phyloP scores from a whole-genome alignment of 1,140 invertebrate genomes.

The Neotoxoptera formosana region DNA sequence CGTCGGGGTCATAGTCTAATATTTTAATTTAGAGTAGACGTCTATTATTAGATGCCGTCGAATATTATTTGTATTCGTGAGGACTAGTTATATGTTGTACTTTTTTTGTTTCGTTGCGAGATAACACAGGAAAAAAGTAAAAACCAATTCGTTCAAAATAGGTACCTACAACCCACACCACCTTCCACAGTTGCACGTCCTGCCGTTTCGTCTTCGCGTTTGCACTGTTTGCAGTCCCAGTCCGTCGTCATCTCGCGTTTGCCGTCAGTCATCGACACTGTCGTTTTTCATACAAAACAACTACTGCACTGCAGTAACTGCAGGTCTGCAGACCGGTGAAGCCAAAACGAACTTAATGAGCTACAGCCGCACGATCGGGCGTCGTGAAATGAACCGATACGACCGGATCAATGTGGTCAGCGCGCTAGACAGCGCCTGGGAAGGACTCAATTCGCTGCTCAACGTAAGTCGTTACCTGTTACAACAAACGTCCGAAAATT shows the following conservation, averaged over 20 bases:
- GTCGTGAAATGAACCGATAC: not conserved
- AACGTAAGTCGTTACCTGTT: not conserved
- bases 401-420: not conserved
- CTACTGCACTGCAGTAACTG: no score
- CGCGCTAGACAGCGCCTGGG: not conserved
- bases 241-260: not conserved
- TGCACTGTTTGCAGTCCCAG: no score
- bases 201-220: not conserved
- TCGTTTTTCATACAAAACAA: not conserved
- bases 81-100: not conserved
- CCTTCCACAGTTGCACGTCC: not conserved
- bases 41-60: not conserved
- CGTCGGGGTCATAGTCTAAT: not conserved
- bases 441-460: not conserved
- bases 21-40: not conserved
- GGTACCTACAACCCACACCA: not conserved
- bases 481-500: not conserved
- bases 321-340: not conserved
- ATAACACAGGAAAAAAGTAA: conserved; percentile 1
- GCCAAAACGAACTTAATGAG: not conserved
- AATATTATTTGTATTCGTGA: not conserved
- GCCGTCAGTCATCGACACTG: not conserved
- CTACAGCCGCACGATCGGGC: not conserved
- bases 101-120: not conserved
- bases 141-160: not conserved